phyloP scores from a whole-genome alignment of 2,113 vertebrate species.

The Euleptes europaea region DNA sequence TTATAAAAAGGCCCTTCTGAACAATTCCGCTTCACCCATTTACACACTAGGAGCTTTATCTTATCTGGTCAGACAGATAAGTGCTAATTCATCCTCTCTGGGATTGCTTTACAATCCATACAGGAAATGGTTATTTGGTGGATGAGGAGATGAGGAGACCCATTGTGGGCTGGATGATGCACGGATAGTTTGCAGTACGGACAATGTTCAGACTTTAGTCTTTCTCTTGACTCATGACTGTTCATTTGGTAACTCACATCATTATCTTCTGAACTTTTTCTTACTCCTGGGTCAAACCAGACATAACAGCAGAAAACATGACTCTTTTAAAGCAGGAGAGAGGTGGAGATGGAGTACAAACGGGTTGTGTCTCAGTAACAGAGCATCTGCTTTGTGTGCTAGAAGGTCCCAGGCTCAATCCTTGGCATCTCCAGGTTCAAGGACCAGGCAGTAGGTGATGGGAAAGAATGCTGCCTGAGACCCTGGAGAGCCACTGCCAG shows the following conservation, averaged over 20 bases:
- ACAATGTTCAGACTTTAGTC: neutral
- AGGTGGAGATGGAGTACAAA: too few relatives aligned
- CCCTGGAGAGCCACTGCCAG: too few relatives aligned
- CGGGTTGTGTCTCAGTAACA: too few relatives aligned
- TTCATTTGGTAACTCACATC: slow-evolving; percentile 1
- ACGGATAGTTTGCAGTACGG: neutral
- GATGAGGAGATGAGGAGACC: slow-evolving; percentile 17
- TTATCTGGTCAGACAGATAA: slow-evolving; percentile 43
- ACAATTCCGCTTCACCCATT: too few relatives aligned
- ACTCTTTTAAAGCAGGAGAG: neutral
- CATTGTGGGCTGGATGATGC: neutral
- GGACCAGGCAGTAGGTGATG: too few relatives aligned
- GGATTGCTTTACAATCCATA: slow-evolving; percentile 47
- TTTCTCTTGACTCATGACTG: slow-evolving; percentile 25
- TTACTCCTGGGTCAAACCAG: neutral
- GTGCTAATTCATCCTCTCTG: slow-evolving; percentile 44
- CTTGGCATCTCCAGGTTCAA: too few relatives aligned
- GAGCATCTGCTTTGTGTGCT: too few relatives aligned
- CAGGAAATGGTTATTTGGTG: slow-evolving; percentile 26
- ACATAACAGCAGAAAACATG: neutral
- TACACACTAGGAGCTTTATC: slow-evolving; percentile 31
- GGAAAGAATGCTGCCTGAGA: too few relatives aligned
- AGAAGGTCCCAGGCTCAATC: too few relatives aligned
- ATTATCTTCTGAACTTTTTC: slow-evolving; percentile 13
- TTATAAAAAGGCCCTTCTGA: too few relatives aligned